phyloP scores from a whole-genome alignment of 2,888 invertebrate genomes.

The Bugulina stolonifera region DNA sequence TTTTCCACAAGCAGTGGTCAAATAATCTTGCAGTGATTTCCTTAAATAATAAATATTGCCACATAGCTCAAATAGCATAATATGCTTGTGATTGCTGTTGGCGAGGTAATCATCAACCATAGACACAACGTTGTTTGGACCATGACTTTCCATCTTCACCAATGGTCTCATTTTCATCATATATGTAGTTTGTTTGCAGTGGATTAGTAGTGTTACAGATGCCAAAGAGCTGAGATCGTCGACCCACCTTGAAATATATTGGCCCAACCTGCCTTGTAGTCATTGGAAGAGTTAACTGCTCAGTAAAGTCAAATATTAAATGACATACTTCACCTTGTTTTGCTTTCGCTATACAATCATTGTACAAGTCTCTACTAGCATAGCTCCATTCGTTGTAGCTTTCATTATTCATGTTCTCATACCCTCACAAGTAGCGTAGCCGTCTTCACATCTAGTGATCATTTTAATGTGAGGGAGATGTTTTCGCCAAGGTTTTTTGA shows the following conservation, averaged over 20 bases:
- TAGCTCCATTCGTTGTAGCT: background rate
- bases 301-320: slow-evolving; percentile 17
- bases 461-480: background rate
- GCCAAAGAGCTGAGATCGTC: background rate
- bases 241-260: background rate
- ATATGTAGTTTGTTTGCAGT: background rate
- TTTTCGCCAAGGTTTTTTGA: background rate
- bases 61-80: background rate
- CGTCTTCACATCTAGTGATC: background rate
- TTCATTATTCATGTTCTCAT: background rate
- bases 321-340: background rate
- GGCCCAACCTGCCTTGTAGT: background rate
- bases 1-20: background rate
- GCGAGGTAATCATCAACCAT: slow-evolving; percentile 1
- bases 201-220: background rate
- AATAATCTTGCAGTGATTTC: background rate
- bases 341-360: background rate
- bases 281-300: background rate
- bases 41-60: background rate
- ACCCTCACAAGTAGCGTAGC: background rate
- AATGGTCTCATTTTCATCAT: background rate
- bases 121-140: background rate
- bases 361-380: background rate
- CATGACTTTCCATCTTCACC: slow-evolving; percentile 3
- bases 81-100: too few relatives aligned